Conservation (phyloP, 1,140 invertebrate species). For the Papilio xuthus region DNA sequence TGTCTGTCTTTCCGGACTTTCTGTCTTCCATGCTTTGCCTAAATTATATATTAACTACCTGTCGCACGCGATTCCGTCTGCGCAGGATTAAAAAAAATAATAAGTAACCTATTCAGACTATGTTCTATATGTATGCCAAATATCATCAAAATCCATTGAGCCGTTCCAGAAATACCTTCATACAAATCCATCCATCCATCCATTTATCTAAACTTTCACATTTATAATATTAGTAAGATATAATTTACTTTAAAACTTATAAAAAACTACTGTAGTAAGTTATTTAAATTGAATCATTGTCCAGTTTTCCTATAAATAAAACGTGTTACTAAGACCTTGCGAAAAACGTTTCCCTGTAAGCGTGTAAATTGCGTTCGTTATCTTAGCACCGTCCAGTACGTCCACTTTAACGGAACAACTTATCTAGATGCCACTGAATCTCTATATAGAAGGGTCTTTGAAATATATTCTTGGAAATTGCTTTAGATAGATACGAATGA, state of each 20-base stretch:
- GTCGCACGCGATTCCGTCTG: no score
- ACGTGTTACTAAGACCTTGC: background rate
- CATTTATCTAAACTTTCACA: no score
- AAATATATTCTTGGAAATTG: conserved; percentile 55
- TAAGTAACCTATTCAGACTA: no score
- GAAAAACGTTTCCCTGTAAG: conserved; percentile 28
- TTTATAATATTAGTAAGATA: no score
- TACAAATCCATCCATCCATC: no score
- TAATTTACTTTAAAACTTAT: background rate
- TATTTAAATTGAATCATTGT: background rate
- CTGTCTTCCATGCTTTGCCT: no score
- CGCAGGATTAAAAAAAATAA: no score
- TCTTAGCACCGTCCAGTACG: conserved; percentile 46
- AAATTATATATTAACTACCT: no score
- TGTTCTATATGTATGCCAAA: no score
- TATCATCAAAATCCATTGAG: no score
- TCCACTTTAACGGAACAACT: conserved; percentile 49
- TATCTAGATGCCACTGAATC: conserved; percentile 52
- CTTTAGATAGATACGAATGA: conserved; percentile 30
- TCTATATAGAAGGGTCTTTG: conserved; percentile 46
- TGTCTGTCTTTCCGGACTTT: no score
- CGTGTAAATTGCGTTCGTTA: conserved; percentile 55
- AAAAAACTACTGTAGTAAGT: background rate
- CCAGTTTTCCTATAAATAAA: conserved; percentile 13
- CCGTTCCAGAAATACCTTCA: no score